phyloP scores from a whole-genome alignment of 2,797 vertebrate species.

The Mareca penelope region DNA sequence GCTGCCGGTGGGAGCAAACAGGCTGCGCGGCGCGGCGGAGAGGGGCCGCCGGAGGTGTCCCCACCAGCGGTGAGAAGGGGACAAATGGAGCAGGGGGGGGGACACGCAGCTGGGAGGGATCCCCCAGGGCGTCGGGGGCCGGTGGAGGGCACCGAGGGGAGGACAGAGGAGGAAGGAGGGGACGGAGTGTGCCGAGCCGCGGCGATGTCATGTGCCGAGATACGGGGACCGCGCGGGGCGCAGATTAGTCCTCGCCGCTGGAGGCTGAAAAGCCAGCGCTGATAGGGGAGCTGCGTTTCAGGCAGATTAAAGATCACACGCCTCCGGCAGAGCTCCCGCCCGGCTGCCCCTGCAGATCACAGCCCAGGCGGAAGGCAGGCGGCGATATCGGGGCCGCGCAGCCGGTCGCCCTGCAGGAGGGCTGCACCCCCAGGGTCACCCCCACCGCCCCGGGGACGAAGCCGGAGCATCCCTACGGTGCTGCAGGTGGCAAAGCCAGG shows the following conservation, averaged over 20 bases:
- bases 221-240: background rate
- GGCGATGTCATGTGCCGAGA: background rate
- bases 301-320: slow-evolving; percentile 29
- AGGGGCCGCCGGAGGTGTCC: background rate
- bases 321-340: background rate
- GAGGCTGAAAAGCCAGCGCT: background rate
- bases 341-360: background rate
- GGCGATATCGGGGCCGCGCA: background rate
- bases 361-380: background rate
- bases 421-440: background rate
- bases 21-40: too few relatives aligned
- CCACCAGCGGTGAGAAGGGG: background rate
- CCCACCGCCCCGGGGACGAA: fast-evolving
- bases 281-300: background rate
- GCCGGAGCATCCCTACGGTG: background rate
- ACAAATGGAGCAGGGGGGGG: too few relatives aligned
- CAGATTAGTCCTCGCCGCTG: background rate
- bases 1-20: background rate
- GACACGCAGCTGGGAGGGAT: background rate
- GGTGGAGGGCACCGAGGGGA: fast-evolving
- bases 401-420: background rate
- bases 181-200: background rate
- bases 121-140: background rate
- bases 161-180: background rate
- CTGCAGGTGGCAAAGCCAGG: fast-evolving